Evolutionary conservation across 2,113 vertebrate species (phyloP), one percentile per base, ranked within the genome.

Genomic region (Jaculus jaculus): DNA sequence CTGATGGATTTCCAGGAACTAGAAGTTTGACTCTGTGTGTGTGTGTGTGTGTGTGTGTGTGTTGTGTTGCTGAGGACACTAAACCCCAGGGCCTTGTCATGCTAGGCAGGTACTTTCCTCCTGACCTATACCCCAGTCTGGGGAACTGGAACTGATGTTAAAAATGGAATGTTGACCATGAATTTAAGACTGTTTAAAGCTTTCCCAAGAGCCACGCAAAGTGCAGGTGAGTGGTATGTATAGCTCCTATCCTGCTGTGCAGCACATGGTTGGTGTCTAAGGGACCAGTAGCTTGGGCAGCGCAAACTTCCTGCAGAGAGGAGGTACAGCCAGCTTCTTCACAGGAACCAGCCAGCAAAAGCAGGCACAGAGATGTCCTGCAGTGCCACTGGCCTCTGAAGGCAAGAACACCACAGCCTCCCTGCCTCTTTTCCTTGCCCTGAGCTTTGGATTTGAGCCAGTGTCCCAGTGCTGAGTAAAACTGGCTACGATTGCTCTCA

Each of bases 141-240:
- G 12, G 83, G 65, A 93, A 51, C 3, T 66, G 65, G 68, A 81
- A 47, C 51, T 84, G n/a, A 21, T 78, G 30, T 71, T 84, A n/a
- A 32, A 89, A 63, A 23, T 23, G 9, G 47, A 32, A 30, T 81
- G 89, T 79, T 85, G 79, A 75, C 23, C 18, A 26, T 21, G 51
- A 60, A 60, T 42, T 84, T 51, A 47, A 78, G n/a, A 39, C 34
- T 37, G 24, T 63, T 61, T 26, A 63, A 85, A 82, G 23, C 32
- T 32, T 89, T 83, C 69, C 68, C 5, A 58, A 81, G n/a, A 34
- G 54, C 63, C 68, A 63, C 42, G 16, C n/a, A 30, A 26, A 79
- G 63, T 51, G 51, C 51, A 12, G 51, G 51, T 51, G n/a, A n/a
- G n/a, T n/a, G n/a, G n/a, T n/a, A n/a, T n/a, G n/a, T n/a, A n/a